These are phyloP conservation scores for Oceanodroma tethys DNA, from an alignment of 2,113 vertebrate genomes.

Conservation along the genomic window DNA sequence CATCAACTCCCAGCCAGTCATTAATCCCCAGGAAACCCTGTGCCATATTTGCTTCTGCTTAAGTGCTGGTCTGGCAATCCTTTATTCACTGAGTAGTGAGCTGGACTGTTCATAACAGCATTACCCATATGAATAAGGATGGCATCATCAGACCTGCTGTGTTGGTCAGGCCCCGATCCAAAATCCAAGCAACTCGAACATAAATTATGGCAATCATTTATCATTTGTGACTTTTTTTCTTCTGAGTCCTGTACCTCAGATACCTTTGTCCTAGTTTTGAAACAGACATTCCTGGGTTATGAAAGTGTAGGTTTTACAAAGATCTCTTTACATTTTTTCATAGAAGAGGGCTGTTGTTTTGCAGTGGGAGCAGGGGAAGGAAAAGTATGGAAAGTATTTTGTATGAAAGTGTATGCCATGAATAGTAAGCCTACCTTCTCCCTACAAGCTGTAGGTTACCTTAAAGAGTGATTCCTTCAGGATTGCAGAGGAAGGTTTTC, in stretches of 20 bases:
- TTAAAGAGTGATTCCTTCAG: neutral
- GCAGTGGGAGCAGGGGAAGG: neutral
- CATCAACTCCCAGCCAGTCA: conserved; percentile 50
- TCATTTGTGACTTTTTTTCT: neutral
- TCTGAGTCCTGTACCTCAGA: neutral
- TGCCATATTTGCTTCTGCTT: conserved; percentile 56
- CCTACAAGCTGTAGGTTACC: neutral
- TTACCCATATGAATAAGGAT: neutral
- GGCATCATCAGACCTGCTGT: neutral
- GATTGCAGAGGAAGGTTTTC: neutral
- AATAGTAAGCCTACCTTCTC: neutral
- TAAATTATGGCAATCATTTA: neutral
- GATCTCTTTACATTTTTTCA: neutral
- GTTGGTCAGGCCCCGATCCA: neutral
- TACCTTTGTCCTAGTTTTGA: neutral
- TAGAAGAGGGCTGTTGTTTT: neutral
- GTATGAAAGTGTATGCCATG: neutral
- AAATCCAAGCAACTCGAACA: neutral
- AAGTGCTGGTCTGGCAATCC: conserved; percentile 41
- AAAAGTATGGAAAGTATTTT: neutral
- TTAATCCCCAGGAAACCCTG: conserved; percentile 63
- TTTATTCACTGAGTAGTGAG: neutral
- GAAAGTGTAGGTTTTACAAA: neutral
- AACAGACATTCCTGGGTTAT: neutral
- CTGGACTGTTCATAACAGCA: neutral